These are phyloP conservation scores for Cyphomyrus discorhynchus DNA, from an alignment of 2,113 vertebrate genomes.

Conservation along the genomic window DNA sequence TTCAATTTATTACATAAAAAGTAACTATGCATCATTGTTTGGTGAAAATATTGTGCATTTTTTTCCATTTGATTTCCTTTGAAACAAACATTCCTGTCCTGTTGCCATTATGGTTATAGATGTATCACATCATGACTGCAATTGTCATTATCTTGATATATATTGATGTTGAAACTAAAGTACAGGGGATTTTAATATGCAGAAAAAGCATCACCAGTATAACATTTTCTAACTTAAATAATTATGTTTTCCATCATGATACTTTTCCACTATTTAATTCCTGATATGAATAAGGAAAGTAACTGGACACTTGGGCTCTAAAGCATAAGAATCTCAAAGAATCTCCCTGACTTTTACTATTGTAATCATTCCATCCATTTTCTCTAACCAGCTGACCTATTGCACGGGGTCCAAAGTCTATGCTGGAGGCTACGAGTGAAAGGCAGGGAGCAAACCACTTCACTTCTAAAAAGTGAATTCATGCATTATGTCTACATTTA, in stretches of 20 bases:
- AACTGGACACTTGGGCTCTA: constrained; percentile 32
- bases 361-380: not conserved
- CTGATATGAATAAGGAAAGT: constrained; percentile 34
- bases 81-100: no score
- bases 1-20: no score
- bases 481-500: not conserved
- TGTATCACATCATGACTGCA: not conserved
- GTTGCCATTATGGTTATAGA: not conserved
- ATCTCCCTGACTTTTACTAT: constrained; percentile 37
- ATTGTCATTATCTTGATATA: not conserved
- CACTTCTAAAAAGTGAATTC: not conserved
- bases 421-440: no score
- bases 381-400: no score
- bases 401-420: no score
- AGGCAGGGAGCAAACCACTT: no score
- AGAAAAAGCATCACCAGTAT: constrained; percentile 41
- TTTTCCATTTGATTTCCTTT: not conserved
- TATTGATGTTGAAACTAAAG: not conserved
- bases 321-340: constrained; percentile 47
- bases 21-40: no score
- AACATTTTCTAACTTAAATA: constrained; percentile 29
- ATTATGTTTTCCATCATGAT: not conserved
- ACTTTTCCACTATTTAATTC: constrained; percentile 32
- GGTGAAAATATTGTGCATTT: no score
- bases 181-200: constrained; percentile 37